Evolutionary conservation across 2,797 vertebrate species (phyloP).

Genomic region (Poeciliopsis paucimaculata): DNA sequence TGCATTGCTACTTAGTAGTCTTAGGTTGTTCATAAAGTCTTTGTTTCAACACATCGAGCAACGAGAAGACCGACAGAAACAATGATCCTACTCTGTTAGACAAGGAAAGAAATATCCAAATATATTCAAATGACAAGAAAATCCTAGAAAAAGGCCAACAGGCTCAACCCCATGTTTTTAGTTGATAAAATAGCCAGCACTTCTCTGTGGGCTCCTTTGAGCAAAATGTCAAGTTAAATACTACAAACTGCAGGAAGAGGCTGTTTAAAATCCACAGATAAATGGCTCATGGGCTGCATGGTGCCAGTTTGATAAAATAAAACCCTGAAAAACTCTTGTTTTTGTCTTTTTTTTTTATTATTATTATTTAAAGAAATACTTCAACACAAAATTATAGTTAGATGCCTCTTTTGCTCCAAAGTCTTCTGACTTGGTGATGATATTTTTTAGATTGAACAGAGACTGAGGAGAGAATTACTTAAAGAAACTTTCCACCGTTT

Average conservation of each 20-base stretch:
- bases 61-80: neutral
- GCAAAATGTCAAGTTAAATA: slow-evolving; percentile 13
- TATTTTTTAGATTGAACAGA: neutral
- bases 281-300: neutral
- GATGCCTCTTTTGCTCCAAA: neutral
- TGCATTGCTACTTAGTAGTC: neutral
- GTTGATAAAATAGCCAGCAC: slow-evolving; percentile 13
- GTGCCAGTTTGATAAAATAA: neutral
- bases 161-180: neutral
- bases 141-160: neutral
- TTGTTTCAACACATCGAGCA: neutral
- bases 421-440: neutral
- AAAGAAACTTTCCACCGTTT: neutral
- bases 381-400: neutral
- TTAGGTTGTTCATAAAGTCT: neutral
- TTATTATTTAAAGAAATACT: neutral
- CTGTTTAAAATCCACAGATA: slow-evolving; percentile 18
- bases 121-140: slow-evolving; percentile 1
- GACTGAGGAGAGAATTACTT: neutral
- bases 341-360: neutral
- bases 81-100: neutral
- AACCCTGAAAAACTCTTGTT: neutral
- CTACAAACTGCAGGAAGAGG: slow-evolving; percentile 2
- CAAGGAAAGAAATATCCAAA: neutral
- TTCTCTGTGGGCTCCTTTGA: slow-evolving; percentile 7